Evolutionary conservation across 2,888 invertebrate species (phyloP).

Genomic region (Tuberolachnus salignus): DNA sequence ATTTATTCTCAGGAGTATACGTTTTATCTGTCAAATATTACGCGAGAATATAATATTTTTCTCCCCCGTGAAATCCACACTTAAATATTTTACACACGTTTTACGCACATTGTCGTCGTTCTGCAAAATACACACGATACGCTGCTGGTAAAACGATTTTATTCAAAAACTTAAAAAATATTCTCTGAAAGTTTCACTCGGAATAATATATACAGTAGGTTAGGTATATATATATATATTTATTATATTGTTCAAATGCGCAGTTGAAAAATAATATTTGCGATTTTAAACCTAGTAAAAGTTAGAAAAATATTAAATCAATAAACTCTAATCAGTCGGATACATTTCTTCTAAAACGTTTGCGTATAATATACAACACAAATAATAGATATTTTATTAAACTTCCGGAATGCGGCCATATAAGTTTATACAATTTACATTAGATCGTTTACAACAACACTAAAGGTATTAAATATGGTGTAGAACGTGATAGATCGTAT

Average conservation of each 20-base stretch:
- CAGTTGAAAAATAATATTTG: not conserved
- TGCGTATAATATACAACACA: no score
- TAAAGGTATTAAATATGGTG: no score
- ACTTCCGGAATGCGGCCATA: no score
- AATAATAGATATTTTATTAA: no score
- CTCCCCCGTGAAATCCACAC: constrained; percentile 3
- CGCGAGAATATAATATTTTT: not conserved
- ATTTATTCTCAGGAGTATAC: not conserved
- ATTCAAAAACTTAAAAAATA: not conserved
- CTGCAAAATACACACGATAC: not conserved
- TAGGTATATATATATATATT: no score
- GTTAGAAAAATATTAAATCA: not conserved
- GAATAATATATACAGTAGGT: no score
- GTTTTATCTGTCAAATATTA: constrained; percentile 17
- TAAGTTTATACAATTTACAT: no score
- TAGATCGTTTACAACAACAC: no score
- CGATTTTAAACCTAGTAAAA: not conserved
- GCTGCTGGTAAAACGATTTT: constrained; percentile 4
- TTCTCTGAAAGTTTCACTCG: no score
- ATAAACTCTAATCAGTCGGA: not conserved
- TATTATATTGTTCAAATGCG: not conserved
- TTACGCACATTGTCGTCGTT: constrained; percentile 4
- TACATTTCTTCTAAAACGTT: not conserved
- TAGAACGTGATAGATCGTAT: no score
- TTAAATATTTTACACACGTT: constrained; percentile 16